Evolutionary conservation across 2,888 invertebrate genomes (phyloP), one percentile per base, ranked within the genome.

Genomic region (Agrilus mali): DNA sequence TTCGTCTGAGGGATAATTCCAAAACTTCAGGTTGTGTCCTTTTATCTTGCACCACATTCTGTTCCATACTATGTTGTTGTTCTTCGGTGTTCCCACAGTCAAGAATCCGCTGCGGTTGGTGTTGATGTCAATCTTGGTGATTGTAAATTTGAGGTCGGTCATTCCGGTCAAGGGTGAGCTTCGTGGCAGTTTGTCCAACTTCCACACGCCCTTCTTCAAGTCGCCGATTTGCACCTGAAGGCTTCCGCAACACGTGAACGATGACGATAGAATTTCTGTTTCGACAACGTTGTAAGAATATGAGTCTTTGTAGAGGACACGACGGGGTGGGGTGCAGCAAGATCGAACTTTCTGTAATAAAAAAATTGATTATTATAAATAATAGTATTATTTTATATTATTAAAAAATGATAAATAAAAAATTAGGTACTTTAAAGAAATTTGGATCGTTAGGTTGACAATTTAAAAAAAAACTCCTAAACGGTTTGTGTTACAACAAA

Each of bases 1-100:
- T 44, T 61, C 64, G 38, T 71, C 69, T 17, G 63, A 57, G 1
- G 73, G 73, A 54, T 72, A 70, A 41, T 70, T 69, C 71, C 73
- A 77, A 33, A 73, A 66, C 16, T 58, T 56, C 2, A 77, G 49
- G 0, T 54, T 52, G 12, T 68, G 60, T 0, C 68, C 69, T 17
- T 66, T 59, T 7, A 77, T 55, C 5, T 65, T 64, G 52, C 74
- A 75, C 74, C 74, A 77, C 41, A 70, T 63, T 1, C 71, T 65
- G 55, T 74, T 74, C 76, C 76, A 77, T 42, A 60, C 60, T 15
- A 69, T 61, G 1, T 58, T 55, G 3, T 63, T 60, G 5, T 61
- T 63, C 13, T 17, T 13, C 3, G 3, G 48, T 50, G 65, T 64
- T 12, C 73, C 70, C 12, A 74, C 61, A 36, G 70, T 72, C 2